phyloP scores from a whole-genome alignment of 2,888 invertebrate species.

The Caenorhabditis zanzibari region DNA sequence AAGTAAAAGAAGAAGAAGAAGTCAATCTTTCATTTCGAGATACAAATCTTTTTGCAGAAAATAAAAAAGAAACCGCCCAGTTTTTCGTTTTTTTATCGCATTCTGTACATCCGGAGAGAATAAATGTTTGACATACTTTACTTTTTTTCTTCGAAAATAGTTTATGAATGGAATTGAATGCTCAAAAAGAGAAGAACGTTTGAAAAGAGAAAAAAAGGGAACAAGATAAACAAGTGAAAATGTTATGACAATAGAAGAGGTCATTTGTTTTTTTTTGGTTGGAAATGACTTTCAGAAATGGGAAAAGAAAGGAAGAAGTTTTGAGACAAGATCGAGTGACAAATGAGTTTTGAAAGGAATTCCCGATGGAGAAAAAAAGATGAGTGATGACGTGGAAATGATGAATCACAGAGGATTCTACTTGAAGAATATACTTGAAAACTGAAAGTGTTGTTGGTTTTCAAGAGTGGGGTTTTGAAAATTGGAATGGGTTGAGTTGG shows the following conservation, averaged over 20 bases:
- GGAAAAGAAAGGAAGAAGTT: not conserved
- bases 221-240: not conserved
- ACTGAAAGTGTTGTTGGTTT: conserved; percentile 1
- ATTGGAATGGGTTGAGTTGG: not conserved
- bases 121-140: conserved; percentile 14
- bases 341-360: conserved; percentile 14
- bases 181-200: not conserved
- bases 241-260: conserved; percentile 10
- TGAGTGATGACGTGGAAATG: conserved; percentile 36
- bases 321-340: conserved; percentile 5
- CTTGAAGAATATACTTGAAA: conserved; percentile 9
- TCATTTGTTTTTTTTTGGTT: conserved; percentile 7
- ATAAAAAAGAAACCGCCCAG: conserved; percentile 19
- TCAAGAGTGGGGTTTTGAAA: not conserved
- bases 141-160: conserved; percentile 1
- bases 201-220: not conserved
- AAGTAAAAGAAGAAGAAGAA: not conserved
- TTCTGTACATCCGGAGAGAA: conserved; percentile 2
- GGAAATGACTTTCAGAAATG: not conserved
- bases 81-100: conserved; percentile 23
- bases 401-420: conserved; percentile 17
- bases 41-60: conserved; percentile 25
- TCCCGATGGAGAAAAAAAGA: conserved; percentile 25
- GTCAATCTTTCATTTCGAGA: conserved; percentile 47
- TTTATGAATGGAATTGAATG: conserved; percentile 2